Base-by-base conservation (phyloP, 2,797 vertebrate species). In the Gila robusta region DNA sequence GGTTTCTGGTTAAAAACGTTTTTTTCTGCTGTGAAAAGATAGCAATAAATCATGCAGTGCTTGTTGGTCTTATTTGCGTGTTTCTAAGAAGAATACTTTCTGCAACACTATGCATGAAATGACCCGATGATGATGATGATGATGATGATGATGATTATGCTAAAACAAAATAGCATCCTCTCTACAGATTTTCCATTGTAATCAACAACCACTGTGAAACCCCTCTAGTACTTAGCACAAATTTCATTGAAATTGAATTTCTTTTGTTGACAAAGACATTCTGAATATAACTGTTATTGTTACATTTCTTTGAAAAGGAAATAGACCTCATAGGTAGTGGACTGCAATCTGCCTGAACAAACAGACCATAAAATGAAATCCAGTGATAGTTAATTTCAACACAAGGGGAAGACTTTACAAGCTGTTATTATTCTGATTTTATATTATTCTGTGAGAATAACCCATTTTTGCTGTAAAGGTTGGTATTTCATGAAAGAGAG, bases 281-380 rank as follows among this genome's bases (percentile, higher is more conserved):
- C 54, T 71, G 26, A 85, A 47, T 59, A 41, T 23, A 71, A 69
- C 44, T 47, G 6, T 59, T 35, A 62, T 79, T 71, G 23, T 49
- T 32, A 19, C 23, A 84, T 41, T 59, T 32, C 28, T 1, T 79
- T 70, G 11, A 56, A 79, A 84, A 62, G 16, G 37, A 56, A 78
- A 77, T 16, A 70, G n/a, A 78, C 47, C 37, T 69, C 12, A 5
- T 5, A 49, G 44, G 7, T 56, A 41, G 44, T 16, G 19, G 39
- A 19, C 85, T 90, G 86, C 86, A 93, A 92, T 93, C 93, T 91
- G 76, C 85, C 92, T 87, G 87, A 90, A 91, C 88, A 94, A 93
- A 93, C 69, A 70, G 83, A 87, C 82, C 52, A 69, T 90, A 87
- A 86, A 84, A 66, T 83, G 81, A 91, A 90, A 90, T 91, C 83